phyloP scores from a whole-genome alignment of 1,140 invertebrate genomes.

The Drosophila pseudoananassae region DNA sequence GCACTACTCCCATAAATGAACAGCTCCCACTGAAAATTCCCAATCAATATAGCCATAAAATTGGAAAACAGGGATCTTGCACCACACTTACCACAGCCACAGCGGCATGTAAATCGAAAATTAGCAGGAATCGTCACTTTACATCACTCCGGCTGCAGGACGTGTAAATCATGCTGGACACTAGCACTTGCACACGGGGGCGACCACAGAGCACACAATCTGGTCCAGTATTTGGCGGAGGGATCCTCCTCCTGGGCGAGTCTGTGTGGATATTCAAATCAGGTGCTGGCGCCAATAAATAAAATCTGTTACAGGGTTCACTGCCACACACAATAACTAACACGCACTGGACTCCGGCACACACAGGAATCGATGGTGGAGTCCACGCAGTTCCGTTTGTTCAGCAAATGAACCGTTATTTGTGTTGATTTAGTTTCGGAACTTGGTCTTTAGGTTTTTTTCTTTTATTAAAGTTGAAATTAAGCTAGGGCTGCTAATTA shows the following conservation, averaged over 20 bases:
- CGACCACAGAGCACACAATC: slow-evolving; percentile 12
- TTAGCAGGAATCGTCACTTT: slow-evolving; percentile 74
- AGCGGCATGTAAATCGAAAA: slow-evolving; percentile 78
- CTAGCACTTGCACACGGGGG: slow-evolving; percentile 1
- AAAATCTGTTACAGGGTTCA: slow-evolving; percentile 43
- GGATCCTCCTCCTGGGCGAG: background rate
- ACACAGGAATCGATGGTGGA: background rate
- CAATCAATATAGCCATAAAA: slow-evolving; percentile 15
- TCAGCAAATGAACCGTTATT: slow-evolving; percentile 55
- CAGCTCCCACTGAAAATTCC: background rate
- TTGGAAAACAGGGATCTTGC: slow-evolving; percentile 18
- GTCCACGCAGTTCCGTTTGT: slow-evolving; percentile 26
- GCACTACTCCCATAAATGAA: no score
- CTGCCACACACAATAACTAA: slow-evolving; percentile 4
- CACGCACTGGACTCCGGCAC: slow-evolving; percentile 3
- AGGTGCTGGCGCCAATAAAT: slow-evolving; percentile 58
- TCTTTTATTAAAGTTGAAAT: slow-evolving; percentile 1
- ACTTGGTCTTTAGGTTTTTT: background rate
- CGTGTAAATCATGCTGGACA: slow-evolving; percentile 61
- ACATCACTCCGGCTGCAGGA: slow-evolving; percentile 58
- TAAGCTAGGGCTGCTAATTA: no score
- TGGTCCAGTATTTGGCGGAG: slow-evolving; percentile 45
- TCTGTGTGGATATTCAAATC: slow-evolving; percentile 71
- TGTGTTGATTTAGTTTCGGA: slow-evolving; percentile 37
- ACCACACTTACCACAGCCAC: slow-evolving; percentile 61